Evolutionary conservation across 2,113 vertebrate genomes (phyloP).

Genomic region (Misgurnus mizolepis): DNA sequence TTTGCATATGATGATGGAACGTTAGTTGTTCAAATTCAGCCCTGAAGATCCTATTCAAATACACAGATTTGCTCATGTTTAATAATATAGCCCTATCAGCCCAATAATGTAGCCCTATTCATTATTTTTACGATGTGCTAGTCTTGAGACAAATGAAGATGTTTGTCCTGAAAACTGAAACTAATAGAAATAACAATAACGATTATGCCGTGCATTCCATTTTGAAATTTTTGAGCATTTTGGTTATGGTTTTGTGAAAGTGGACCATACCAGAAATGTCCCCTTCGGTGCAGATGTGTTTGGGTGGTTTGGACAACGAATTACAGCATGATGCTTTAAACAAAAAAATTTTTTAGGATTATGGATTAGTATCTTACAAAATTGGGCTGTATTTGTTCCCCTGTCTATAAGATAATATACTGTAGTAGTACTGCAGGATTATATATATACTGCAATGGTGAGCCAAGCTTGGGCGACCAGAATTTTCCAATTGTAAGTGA

Average conservation of each 20-base stretch:
- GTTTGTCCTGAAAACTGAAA: not conserved
- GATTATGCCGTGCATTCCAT: not conserved
- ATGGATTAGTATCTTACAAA: not conserved
- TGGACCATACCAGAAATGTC: not conserved
- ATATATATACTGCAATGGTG: too few relatives aligned
- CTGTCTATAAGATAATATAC: too few relatives aligned
- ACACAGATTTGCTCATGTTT: not conserved
- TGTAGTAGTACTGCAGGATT: too few relatives aligned
- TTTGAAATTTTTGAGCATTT: not conserved
- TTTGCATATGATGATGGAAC: not conserved
- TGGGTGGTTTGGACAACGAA: not conserved
- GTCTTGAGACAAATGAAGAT: not conserved
- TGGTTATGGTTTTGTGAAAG: not conserved
- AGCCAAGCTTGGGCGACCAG: too few relatives aligned
- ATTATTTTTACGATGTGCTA: not conserved
- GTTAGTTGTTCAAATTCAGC: not conserved
- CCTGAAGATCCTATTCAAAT: not conserved
- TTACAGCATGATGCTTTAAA: slow-evolving; percentile 8
- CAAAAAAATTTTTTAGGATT: not conserved
- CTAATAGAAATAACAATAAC: not conserved
- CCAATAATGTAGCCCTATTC: not conserved
- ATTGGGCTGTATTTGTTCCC: not conserved
- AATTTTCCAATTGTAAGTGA: not conserved
- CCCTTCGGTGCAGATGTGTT: not conserved
- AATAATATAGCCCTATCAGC: not conserved